Evolutionary conservation across 2,888 invertebrate genomes (phyloP), one percentile per base, ranked within the genome.

Genomic region (Catotricha subobsoleta): DNA sequence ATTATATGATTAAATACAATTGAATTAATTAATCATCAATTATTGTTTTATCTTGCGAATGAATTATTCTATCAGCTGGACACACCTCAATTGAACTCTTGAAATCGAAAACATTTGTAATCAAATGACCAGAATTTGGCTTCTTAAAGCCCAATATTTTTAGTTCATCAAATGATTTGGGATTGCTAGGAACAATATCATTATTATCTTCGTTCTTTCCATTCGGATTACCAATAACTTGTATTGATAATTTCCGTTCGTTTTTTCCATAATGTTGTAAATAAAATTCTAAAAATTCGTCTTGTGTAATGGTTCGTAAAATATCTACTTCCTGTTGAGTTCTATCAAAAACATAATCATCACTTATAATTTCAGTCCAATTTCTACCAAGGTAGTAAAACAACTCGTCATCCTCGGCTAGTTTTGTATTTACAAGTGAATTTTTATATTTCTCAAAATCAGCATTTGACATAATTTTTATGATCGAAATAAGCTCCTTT

Each of bases 331-430:
- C 86, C 40, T 66, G 67, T 42, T 74, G 71, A 3, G 72, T 54
- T 44, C 83, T 69, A 55, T 88, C 80, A 60, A 88, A 92, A 48
- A 79, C 59, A 53, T 83, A 88, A 40, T 80, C 75, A 39, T 69
- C 67, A 41, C 67, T 68, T 0, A 67, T 59, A 2, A 91, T 84
- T 62, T 91, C 90, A 1, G 62, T 60, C 87, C 87, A 90, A 58
- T 87, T 79, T 47, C 83, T 70, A 25, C 65, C 50, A 0, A 76
- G 69, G 61, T 90, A 88, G 49, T 86, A 81, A 47, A 71, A 71
- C 36, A 91, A 65, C 44, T 80, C 75, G 40, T 78, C 72, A 58
- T 90, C 88, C 1, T 71, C 74, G 47, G 76, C 74, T 51, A 74
- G 69, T 53, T 87, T 88, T 39, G 77, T 64, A 54, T 81, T 81